Evolutionary conservation across 1,140 invertebrate species (phyloP).

Genomic region (Drosophila lowei): DNA sequence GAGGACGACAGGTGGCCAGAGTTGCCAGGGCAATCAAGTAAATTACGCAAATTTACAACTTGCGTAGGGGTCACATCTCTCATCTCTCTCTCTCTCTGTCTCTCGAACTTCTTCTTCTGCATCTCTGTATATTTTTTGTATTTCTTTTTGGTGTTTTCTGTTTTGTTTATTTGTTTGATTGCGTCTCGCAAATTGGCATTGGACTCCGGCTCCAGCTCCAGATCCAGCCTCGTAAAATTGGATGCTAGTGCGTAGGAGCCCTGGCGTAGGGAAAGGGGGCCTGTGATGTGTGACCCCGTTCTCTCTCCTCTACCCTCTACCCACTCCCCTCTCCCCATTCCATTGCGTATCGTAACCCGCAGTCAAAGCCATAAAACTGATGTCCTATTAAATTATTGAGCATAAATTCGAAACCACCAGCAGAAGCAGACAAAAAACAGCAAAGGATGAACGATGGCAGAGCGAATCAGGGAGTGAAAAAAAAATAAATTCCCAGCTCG

Average conservation of each 20-base stretch:
- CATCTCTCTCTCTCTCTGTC: neutral
- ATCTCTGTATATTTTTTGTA: neutral
- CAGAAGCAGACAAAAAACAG: conserved; percentile 23
- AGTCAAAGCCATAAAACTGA: conserved; percentile 65
- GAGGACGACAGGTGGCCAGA: conserved; percentile 46
- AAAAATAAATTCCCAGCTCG: conserved; percentile 29
- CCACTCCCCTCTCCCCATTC: neutral
- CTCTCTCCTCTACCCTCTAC: conserved; percentile 14
- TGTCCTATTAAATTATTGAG: conserved; percentile 72
- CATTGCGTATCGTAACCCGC: conserved; percentile 28
- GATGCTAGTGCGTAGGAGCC: conserved; percentile 53
- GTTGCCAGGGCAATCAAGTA: conserved; percentile 62
- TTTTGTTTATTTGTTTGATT: conserved; percentile 67
- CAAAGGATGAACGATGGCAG: conserved; percentile 23
- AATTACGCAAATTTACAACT: conserved; percentile 69
- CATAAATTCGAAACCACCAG: conserved; percentile 62
- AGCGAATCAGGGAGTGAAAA: conserved; percentile 36
- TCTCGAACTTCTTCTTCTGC: conserved; percentile 11
- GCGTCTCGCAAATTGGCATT: conserved; percentile 56
- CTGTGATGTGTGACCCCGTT: neutral
- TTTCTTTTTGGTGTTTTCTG: neutral
- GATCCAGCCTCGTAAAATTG: conserved; percentile 61
- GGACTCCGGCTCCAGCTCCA: neutral
- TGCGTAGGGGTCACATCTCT: conserved; percentile 35
- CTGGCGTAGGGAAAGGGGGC: neutral